These are phyloP conservation scores for Diabrotica undecimpunctata DNA, from an alignment of 1,140 invertebrate species.

Conservation along the genomic window DNA sequence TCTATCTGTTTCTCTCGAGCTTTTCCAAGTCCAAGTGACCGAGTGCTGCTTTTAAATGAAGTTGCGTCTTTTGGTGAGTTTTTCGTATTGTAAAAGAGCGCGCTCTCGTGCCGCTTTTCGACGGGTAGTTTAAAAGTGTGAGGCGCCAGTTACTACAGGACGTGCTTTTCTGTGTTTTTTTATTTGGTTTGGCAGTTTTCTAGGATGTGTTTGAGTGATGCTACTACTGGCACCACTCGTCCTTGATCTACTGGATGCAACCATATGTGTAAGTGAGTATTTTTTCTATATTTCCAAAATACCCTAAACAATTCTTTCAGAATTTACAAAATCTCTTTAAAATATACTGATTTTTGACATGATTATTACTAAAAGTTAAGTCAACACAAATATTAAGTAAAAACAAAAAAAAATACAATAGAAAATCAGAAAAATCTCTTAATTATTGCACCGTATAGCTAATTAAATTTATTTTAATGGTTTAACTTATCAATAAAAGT, in stretches of 20 bases:
- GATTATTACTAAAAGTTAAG: too few species aligned
- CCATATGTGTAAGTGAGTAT: conserved; percentile 43
- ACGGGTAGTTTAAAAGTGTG: conserved; percentile 9
- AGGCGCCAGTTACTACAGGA: not conserved
- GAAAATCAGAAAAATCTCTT: too few species aligned
- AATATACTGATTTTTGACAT: too few species aligned
- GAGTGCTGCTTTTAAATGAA: conserved; percentile 8
- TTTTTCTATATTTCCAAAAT: conserved; percentile 5
- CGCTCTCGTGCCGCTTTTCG: not conserved
- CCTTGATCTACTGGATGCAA: conserved; percentile 45
- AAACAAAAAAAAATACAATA: too few species aligned
- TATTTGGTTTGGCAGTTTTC: conserved; percentile 11
- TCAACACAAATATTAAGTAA: too few species aligned
- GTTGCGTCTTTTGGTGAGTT: conserved; percentile 6
- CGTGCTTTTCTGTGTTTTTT: conserved; percentile 9
- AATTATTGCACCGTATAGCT: too few species aligned
- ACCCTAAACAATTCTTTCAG: not conserved
- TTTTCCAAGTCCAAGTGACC: conserved; percentile 7
- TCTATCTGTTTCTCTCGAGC: conserved; percentile 5
- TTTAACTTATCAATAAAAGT: too few species aligned
- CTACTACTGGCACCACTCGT: conserved; percentile 44
- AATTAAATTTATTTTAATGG: too few species aligned
- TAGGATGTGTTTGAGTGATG: conserved; percentile 46
- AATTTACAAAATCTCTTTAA: too few species aligned
- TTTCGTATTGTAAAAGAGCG: conserved; percentile 9